phyloP scores from a whole-genome alignment of 2,888 invertebrate species.

The Apamea anceps region DNA sequence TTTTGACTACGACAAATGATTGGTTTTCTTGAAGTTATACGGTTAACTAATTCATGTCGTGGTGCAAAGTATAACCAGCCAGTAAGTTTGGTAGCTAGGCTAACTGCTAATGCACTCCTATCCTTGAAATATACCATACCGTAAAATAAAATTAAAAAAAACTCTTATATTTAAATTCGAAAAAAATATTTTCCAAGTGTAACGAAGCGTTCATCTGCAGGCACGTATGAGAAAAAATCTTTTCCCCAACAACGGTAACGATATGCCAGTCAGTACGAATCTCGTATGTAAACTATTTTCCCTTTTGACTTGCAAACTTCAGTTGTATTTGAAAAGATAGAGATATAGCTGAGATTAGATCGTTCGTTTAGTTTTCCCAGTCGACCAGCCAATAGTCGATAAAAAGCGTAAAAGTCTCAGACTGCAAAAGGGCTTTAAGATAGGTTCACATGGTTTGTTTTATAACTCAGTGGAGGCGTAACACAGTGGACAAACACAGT shows the following conservation, averaged over 20 bases:
- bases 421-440: conserved; percentile 70
- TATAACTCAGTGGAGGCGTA: conserved; percentile 63
- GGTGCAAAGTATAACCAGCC: not conserved
- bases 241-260: conserved; percentile 9
- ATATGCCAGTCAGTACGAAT: conserved; percentile 32
- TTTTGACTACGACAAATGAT: not conserved
- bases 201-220: not conserved
- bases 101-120: not conserved
- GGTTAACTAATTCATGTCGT: not conserved
- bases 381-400: conserved; percentile 65
- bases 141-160: not conserved
- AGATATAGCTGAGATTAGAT: conserved; percentile 69
- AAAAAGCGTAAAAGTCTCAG: conserved; percentile 65
- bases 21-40: not conserved
- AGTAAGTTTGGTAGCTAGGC: not conserved
- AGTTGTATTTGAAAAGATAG: conserved; percentile 57
- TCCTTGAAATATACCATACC: not conserved
- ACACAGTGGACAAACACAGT: conserved; percentile 63
- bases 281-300: conserved; percentile 40
- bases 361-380: conserved; percentile 64
- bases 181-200: not conserved
- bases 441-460: conserved; percentile 70
- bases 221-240: conserved; percentile 2
- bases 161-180: not conserved
- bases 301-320: conserved; percentile 52